Evolutionary conservation across 1,140 invertebrate genomes (phyloP).

Genomic region (Saccostrea cuccullata): DNA sequence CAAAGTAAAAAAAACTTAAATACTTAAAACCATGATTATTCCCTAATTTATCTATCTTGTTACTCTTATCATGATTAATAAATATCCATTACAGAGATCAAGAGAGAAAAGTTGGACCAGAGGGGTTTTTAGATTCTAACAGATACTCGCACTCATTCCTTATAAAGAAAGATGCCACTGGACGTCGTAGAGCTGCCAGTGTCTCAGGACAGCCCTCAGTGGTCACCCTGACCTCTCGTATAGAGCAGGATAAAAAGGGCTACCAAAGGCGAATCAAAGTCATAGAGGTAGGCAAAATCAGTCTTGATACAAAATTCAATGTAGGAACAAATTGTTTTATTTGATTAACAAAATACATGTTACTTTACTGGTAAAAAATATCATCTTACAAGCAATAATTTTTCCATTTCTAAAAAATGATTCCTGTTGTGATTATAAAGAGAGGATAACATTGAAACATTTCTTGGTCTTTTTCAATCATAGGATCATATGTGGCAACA

Average conservation of each 20-base stretch:
- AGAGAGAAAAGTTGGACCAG: slow-evolving; percentile 74
- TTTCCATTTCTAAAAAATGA: too few species aligned
- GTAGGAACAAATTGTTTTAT: too few species aligned
- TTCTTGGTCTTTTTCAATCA: slow-evolving; percentile 16
- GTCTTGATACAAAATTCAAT: not conserved
- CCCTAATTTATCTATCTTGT: not conserved
- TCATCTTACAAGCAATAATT: too few species aligned
- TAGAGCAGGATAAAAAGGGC: slow-evolving; percentile 71
- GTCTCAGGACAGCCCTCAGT: slow-evolving; percentile 55
- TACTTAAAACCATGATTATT: too few species aligned
- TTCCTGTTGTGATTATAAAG: too few species aligned
- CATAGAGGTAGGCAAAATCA: slow-evolving; percentile 69
- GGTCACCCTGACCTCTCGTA: slow-evolving; percentile 64
- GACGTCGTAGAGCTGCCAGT: slow-evolving; percentile 33
- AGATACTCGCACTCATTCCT: slow-evolving; percentile 68
- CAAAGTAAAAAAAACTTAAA: too few species aligned
- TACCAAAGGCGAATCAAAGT: slow-evolving; percentile 74
- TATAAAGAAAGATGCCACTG: slow-evolving; percentile 67
- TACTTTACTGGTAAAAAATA: too few species aligned
- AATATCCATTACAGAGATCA: slow-evolving; percentile 65
- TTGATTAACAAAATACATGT: too few species aligned
- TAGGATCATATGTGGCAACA: slow-evolving; percentile 79
- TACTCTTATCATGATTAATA: not conserved
- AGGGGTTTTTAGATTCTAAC: slow-evolving; percentile 74
- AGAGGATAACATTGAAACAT: too few species aligned